Evolutionary conservation across 2,113 vertebrate species (phyloP).

Genomic region (Hemiscyllium ocellatum): DNA sequence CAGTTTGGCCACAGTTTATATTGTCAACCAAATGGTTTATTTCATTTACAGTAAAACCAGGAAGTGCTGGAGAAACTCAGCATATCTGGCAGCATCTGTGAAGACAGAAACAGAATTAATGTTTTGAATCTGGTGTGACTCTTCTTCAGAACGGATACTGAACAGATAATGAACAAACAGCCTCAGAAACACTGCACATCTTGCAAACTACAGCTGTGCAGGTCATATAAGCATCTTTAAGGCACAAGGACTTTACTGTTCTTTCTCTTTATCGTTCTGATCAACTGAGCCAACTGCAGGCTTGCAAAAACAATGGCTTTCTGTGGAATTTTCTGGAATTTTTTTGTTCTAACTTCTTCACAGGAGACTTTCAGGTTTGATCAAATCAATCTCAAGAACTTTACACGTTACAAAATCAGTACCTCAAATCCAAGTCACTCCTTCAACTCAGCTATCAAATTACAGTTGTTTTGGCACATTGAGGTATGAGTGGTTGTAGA

Average conservation of each 20-base stretch:
- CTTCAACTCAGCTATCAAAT: background rate
- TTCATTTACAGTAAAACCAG: background rate
- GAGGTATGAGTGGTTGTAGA: background rate
- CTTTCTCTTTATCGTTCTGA: background rate
- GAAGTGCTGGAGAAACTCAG: too few species aligned
- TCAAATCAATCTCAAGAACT: background rate
- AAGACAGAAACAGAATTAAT: too few species aligned
- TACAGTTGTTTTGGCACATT: background rate
- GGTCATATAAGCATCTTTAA: background rate
- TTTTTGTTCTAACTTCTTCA: constrained; percentile 11
- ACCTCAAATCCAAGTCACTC: background rate
- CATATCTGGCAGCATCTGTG: too few species aligned
- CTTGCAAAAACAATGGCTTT: background rate
- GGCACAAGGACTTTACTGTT: background rate
- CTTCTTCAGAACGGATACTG: background rate
- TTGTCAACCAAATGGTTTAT: background rate
- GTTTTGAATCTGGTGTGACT: too few species aligned
- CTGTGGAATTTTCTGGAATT: background rate
- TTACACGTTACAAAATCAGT: background rate
- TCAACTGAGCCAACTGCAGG: background rate
- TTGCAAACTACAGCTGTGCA: background rate
- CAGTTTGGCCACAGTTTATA: background rate
- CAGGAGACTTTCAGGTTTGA: background rate
- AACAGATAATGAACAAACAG: background rate
- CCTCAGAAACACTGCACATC: background rate